A percentile compares a stretch with the other conserved stretches of the same genome.
Conservation (phyloP, 2,113 vertebrate genomes). For the Sprattus sprattus region DNA sequence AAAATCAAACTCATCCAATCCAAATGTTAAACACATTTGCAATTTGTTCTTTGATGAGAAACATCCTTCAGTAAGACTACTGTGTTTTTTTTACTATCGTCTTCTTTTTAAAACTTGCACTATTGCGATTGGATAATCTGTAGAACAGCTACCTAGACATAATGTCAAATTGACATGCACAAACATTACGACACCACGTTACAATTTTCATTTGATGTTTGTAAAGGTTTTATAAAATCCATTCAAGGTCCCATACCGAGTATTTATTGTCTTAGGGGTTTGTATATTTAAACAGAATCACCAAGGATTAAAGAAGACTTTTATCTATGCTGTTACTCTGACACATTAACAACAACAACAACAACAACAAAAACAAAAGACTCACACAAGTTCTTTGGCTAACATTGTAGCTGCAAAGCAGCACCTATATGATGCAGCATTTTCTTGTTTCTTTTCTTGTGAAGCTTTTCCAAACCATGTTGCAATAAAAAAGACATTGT, state of each 20-base stretch:
- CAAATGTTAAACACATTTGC: not conserved
- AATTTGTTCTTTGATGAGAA: not conserved
- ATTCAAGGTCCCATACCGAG: conserved; percentile 62
- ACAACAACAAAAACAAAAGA: conserved; percentile 43
- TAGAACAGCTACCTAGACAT: conserved; percentile 58
- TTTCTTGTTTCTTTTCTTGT: conserved; percentile 65
- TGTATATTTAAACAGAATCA: conserved; percentile 65
- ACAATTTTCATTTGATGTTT: conserved; percentile 40
- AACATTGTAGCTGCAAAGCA: conserved; percentile 67
- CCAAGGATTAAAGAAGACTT: conserved; percentile 53
- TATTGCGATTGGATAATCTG: conserved; percentile 59
- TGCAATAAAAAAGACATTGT: conserved; percentile 63
- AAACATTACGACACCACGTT: conserved; percentile 21
- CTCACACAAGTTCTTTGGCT: conserved; percentile 28
- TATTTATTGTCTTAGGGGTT: conserved; percentile 72
- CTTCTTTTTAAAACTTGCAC: conserved; percentile 66
- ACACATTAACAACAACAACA: conserved; percentile 59
- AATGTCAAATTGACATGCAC: conserved; percentile 64
- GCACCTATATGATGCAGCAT: conserved; percentile 62
- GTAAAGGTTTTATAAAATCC: conserved; percentile 45
- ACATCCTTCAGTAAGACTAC: conserved; percentile 1
- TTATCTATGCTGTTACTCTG: conserved; percentile 54
- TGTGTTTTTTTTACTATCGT: conserved; percentile 26
- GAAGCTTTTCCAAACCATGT: conserved; percentile 38
- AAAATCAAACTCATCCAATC: not conserved